A percentile compares a stretch with the other conserved stretches of the same genome.
phyloP scores from a whole-genome alignment of 2,113 vertebrate species.

The Orycteropus afer region DNA sequence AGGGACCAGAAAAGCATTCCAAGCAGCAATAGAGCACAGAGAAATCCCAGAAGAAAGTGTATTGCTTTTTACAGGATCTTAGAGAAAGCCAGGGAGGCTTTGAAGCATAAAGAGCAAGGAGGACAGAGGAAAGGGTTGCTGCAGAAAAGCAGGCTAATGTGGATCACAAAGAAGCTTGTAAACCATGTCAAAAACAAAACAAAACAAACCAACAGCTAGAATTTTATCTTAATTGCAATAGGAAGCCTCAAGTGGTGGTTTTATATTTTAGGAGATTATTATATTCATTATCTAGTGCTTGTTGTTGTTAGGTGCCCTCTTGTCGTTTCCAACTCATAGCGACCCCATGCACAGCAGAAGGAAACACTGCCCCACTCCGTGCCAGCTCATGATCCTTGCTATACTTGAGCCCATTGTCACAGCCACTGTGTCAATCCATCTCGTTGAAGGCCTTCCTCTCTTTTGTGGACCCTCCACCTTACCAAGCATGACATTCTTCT shows the following conservation, averaged over 20 bases:
- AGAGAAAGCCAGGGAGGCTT: background rate
- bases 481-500: too few species aligned
- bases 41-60: background rate
- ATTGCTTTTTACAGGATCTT: background rate
- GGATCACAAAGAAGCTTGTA: background rate
- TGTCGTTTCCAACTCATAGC: too few species aligned
- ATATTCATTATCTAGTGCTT: background rate
- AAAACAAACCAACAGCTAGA: background rate
- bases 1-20: background rate
- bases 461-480: too few species aligned
- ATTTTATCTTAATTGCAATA: background rate
- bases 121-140: background rate
- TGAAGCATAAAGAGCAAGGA: background rate
- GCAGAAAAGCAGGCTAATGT: background rate
- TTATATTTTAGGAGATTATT: background rate
- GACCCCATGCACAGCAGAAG: too few species aligned
- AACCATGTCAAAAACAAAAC: background rate
- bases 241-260: background rate
- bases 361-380: too few species aligned
- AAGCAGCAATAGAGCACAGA: background rate
- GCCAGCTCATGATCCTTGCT: too few species aligned
- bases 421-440: too few species aligned
- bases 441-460: too few species aligned
- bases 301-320: too few species aligned
- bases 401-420: too few species aligned